Percentiles rank a stretch among this genome's conserved stretches.
phyloP scores from a whole-genome alignment of 2,113 vertebrate genomes.

The Furnarius figulus region DNA sequence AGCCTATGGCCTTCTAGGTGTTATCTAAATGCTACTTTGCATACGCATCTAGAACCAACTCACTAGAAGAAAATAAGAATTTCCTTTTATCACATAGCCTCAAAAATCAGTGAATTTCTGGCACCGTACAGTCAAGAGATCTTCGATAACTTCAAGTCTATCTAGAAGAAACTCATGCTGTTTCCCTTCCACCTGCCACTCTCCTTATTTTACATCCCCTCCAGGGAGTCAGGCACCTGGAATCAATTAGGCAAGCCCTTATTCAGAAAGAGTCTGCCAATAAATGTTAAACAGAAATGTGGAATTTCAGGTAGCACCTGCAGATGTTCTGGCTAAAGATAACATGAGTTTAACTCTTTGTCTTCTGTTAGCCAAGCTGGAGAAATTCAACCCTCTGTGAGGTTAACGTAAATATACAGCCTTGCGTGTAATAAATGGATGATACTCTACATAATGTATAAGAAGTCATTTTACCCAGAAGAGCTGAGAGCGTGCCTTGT shows the following conservation, averaged over 20 bases:
- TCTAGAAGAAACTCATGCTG: neutral
- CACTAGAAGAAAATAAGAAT: neutral
- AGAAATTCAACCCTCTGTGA: neutral
- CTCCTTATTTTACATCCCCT: neutral
- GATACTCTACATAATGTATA: neutral
- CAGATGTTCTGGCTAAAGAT: neutral
- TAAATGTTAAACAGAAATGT: neutral
- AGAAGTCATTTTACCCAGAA: neutral
- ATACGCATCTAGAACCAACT: neutral
- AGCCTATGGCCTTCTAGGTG: neutral
- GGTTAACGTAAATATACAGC: neutral
- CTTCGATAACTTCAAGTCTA: neutral
- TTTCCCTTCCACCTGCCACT: neutral
- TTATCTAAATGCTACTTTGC: neutral
- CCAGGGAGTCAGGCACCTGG: neutral
- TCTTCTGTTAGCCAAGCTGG: neutral
- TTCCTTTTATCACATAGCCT: accelerated
- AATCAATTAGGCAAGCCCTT: neutral
- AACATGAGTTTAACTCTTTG: neutral
- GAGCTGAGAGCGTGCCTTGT: neutral
- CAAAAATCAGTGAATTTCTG: neutral
- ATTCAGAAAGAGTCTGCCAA: neutral
- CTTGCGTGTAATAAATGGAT: neutral
- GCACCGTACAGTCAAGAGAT: neutral
- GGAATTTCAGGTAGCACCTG: neutral